Evolutionary conservation across 2,888 invertebrate genomes (phyloP).

Genomic region (Cyclophora punctaria): DNA sequence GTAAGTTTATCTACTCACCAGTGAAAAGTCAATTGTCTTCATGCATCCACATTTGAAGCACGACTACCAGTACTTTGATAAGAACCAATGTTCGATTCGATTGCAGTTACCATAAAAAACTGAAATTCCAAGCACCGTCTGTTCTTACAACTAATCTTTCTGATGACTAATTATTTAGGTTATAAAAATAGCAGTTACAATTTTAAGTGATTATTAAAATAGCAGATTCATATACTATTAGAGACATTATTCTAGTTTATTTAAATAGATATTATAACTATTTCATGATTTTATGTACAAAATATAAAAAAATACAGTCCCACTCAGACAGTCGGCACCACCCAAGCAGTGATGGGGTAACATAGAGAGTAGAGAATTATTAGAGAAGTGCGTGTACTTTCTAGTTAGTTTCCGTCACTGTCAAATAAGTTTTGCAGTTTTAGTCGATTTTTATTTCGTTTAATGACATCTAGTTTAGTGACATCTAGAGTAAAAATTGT

Average conservation of each 20-base stretch:
- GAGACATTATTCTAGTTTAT: not conserved
- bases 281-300: slow-evolving; percentile 15
- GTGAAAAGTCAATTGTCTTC: slow-evolving; percentile 8
- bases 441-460: not conserved
- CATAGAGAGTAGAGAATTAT: not conserved
- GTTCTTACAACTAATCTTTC: slow-evolving; percentile 42
- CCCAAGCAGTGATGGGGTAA: slow-evolving; percentile 30
- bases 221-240: slow-evolving; percentile 5
- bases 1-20: slow-evolving; percentile 9
- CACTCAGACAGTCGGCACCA: slow-evolving; percentile 29
- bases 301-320: slow-evolving; percentile 12
- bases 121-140: slow-evolving; percentile 40
- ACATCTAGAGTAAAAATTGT: slow-evolving; percentile 14
- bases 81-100: slow-evolving; percentile 2
- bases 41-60: slow-evolving; percentile 10
- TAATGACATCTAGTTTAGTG: not conserved
- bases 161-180: slow-evolving; percentile 54
- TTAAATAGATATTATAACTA: slow-evolving; percentile 17
- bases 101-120: slow-evolving; percentile 18
- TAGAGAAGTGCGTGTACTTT: not conserved
- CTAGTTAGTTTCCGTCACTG: not conserved
- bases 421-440: not conserved
- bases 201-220: slow-evolving; percentile 15
- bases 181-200: slow-evolving; percentile 53
- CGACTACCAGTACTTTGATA: not conserved